Conservation (phyloP, 2,113 vertebrate genomes). For the Pomatorhinus ruficollis region DNA sequence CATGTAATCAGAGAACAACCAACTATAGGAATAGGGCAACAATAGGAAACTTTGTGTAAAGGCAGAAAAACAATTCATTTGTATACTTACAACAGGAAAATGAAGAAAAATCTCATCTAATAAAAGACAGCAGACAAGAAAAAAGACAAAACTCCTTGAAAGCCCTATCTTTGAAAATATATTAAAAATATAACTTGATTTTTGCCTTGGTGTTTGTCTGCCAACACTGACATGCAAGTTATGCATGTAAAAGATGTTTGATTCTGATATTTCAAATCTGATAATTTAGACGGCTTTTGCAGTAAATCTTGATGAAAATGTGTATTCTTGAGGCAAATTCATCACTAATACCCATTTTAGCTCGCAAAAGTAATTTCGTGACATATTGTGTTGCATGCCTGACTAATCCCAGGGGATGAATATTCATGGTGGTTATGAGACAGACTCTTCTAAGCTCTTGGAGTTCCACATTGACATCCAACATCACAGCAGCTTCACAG, state of each 20-base stretch:
- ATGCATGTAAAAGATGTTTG: not conserved
- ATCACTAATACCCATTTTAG: not conserved
- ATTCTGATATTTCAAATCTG: not conserved
- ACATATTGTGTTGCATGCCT: not conserved
- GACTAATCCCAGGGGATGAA: constrained; percentile 5
- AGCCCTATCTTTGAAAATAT: not conserved
- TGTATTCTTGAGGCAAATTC: not conserved
- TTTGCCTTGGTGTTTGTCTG: not conserved
- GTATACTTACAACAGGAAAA: not conserved
- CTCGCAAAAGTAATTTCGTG: not conserved
- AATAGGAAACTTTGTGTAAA: not conserved
- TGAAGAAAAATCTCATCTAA: not conserved
- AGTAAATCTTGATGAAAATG: not conserved
- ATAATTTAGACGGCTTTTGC: not conserved
- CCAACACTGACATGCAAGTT: not conserved
- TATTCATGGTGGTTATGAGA: constrained; percentile 12
- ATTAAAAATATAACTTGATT: not conserved
- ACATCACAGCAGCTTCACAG: not conserved
- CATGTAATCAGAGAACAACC: not conserved
- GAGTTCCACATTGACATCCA: not conserved
- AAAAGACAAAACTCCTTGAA: not conserved
- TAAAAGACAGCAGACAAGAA: not conserved
- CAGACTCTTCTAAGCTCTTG: not conserved
- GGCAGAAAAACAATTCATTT: not conserved
- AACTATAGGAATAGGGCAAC: not conserved